Percentiles rank a stretch among this genome's conserved stretches.
These are phyloP conservation scores for Lepus townsendii DNA, from an alignment of 2,797 vertebrate genomes.

Conservation along the genomic window DNA sequence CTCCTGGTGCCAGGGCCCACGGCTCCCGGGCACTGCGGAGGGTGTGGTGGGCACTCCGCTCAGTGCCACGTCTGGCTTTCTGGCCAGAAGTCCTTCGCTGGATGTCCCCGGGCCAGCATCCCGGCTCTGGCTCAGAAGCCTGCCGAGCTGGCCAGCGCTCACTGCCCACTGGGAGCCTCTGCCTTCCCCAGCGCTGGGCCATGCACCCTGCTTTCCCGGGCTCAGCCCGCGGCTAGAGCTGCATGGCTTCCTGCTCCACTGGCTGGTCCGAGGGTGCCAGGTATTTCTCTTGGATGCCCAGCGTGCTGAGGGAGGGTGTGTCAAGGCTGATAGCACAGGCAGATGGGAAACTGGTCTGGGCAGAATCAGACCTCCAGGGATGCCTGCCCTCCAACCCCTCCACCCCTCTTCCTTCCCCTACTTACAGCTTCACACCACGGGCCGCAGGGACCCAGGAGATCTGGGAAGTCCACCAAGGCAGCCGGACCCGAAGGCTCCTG, in stretches of 20 bases:
- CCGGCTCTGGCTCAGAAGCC: background rate
- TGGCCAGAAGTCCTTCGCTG: background rate
- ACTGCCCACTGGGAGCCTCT: background rate
- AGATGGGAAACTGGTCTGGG: background rate
- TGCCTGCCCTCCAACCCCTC: background rate
- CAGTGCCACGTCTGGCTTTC: background rate
- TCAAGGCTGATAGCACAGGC: conserved; percentile 88
- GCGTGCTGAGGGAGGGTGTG: conserved; percentile 89
- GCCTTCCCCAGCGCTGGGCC: background rate
- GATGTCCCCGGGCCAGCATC: background rate
- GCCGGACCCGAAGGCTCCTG: background rate
- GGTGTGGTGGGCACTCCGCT: background rate
- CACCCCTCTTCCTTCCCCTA: background rate
- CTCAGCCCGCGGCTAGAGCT: conserved; percentile 83
- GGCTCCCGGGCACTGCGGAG: background rate
- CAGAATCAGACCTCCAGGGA: background rate
- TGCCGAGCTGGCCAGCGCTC: background rate
- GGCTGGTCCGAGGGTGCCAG: conserved; percentile 89
- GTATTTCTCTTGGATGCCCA: conserved; percentile 96
- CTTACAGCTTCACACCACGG: background rate
- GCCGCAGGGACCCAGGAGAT: background rate
- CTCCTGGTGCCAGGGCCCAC: background rate
- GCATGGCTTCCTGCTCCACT: conserved; percentile 94
- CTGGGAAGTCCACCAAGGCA: background rate
- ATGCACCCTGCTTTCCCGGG: background rate